Evolutionary conservation across 2,888 invertebrate genomes (phyloP).

Genomic region (Cheilosia vulpina): DNA sequence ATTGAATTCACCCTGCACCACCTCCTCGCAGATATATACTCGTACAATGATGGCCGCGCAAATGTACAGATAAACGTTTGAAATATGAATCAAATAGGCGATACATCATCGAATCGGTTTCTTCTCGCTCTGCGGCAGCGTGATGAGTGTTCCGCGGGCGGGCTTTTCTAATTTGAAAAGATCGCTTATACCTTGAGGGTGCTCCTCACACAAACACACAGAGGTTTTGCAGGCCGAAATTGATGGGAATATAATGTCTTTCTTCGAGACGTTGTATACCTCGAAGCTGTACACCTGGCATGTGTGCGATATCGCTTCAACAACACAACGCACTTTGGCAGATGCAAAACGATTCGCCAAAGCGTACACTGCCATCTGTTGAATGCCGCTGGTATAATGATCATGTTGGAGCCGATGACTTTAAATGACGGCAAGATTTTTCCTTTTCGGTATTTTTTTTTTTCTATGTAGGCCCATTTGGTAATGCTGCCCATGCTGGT

Average conservation of each 20-base stretch:
- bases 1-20: constrained; percentile 36
- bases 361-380: constrained; percentile 48
- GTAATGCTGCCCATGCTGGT: background rate
- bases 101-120: constrained; percentile 59
- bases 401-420: constrained; percentile 46
- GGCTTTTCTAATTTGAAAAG: constrained; percentile 51
- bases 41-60: background rate
- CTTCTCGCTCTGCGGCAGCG: constrained; percentile 9
- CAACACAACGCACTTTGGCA: constrained; percentile 51
- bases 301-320: constrained; percentile 9
- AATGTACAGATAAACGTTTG: constrained; percentile 35
- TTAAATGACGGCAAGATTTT: constrained; percentile 51
- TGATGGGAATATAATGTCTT: constrained; percentile 47
- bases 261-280: constrained; percentile 35
- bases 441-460: constrained; percentile 32
- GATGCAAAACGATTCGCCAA: constrained; percentile 19
- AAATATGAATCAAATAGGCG: constrained; percentile 64
- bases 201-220: background rate
- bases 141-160: constrained; percentile 64
- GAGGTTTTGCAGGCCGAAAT: constrained; percentile 29
- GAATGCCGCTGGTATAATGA: constrained; percentile 33
- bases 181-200: constrained; percentile 61
- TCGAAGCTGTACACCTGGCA: constrained; percentile 60
- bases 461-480: constrained; percentile 13
- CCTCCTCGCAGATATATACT: background rate